A percentile compares a stretch with the other conserved stretches of the same genome.
Conservation (phyloP, 1,140 invertebrate genomes). For the Formica selysi region DNA sequence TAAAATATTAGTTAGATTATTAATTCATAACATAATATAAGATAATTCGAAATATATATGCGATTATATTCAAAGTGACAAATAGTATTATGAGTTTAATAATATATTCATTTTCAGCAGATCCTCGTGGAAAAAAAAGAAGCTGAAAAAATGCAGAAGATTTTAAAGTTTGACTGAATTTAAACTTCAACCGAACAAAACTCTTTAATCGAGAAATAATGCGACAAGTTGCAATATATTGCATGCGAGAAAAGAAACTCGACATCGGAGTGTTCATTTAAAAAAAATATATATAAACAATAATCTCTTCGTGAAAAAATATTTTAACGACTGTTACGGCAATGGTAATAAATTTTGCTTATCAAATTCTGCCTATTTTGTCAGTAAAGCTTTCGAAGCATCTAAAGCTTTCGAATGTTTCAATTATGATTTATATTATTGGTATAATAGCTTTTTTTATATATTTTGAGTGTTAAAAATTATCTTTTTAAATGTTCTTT, state of each 20-base stretch:
- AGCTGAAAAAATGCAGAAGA: not conserved
- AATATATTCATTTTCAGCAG: slow-evolving; percentile 9
- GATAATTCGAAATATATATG: not conserved
- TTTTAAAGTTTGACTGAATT: slow-evolving; percentile 17
- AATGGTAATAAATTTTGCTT: not conserved
- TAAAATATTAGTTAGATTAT: not conserved
- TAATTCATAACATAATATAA: not conserved
- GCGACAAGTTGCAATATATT: not conserved
- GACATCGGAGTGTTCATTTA: not conserved
- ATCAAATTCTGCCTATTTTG: not conserved
- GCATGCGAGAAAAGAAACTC: not conserved
- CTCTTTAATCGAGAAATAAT: slow-evolving; percentile 27
- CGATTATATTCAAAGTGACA: not conserved
- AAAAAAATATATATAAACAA: too few species aligned
- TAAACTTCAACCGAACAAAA: not conserved
- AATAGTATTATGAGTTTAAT: slow-evolving; percentile 7
- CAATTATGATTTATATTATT: slow-evolving; percentile 6
- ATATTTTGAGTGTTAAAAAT: not conserved
- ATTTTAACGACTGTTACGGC: not conserved
- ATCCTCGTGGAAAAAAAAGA: not conserved
- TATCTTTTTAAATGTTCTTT: not conserved
- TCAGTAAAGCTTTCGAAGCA: not conserved
- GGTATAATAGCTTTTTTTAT: not conserved
- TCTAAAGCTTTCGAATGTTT: not conserved
- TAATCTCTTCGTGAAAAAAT: not conserved